Evolutionary conservation across 2,888 invertebrate species (phyloP).

Genomic region (Tenthredo livida): DNA sequence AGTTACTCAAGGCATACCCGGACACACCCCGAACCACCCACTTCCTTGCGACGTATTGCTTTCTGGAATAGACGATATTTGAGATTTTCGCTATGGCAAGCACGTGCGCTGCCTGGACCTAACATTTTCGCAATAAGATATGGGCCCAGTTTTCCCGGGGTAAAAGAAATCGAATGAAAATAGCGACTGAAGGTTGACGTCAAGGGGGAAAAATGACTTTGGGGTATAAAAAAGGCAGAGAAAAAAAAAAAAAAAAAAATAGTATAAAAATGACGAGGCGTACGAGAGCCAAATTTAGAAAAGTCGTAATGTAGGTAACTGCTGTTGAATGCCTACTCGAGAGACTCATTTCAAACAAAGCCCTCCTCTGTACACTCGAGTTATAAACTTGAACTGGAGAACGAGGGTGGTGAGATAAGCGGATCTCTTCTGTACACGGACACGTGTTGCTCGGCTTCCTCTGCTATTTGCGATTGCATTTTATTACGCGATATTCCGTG

Average conservation of each 20-base stretch:
- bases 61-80: conserved; percentile 69
- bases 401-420: conserved; percentile 40
- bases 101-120: conserved; percentile 32
- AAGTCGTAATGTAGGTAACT: conserved; percentile 30
- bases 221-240: neutral
- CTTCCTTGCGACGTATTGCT: conserved; percentile 71
- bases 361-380: conserved; percentile 16
- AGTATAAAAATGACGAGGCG: neutral
- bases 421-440: conserved; percentile 17
- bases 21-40: conserved; percentile 72
- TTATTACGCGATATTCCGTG: conserved; percentile 30
- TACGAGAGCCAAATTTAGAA: conserved; percentile 16
- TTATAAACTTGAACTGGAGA: conserved; percentile 22
- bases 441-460: conserved; percentile 36
- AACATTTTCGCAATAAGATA: conserved; percentile 27
- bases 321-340: conserved; percentile 19
- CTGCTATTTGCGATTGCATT: conserved; percentile 50
- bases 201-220: neutral
- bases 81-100: conserved; percentile 58
- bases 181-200: neutral
- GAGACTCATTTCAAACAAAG: conserved; percentile 27
- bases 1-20: conserved; percentile 53
- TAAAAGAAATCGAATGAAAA: neutral
- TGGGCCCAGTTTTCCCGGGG: neutral
- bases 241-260: neutral